A percentile compares a stretch with the other conserved stretches of the same genome.
phyloP scores from a whole-genome alignment of 2,797 vertebrate genomes.

The Sphenopsis melanotis region DNA sequence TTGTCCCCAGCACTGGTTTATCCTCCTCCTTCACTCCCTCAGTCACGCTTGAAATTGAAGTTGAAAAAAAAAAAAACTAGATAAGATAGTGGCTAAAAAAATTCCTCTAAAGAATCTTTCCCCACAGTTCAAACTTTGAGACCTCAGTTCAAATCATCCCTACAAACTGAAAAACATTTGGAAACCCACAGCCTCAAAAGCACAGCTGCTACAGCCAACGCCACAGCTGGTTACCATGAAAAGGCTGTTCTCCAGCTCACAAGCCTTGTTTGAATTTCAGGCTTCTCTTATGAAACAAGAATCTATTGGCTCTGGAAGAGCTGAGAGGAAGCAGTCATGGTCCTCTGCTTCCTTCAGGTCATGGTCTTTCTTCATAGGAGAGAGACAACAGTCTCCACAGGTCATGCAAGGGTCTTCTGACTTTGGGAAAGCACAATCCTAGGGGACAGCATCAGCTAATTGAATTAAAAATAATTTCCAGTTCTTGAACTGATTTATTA shows the following conservation, averaged over 20 bases:
- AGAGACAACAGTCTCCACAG: background rate
- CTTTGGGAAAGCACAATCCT: background rate
- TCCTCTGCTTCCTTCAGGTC: background rate
- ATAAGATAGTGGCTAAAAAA: background rate
- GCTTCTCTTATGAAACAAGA: background rate
- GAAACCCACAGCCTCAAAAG: background rate
- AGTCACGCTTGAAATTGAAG: background rate
- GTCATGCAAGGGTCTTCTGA: background rate
- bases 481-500: background rate
- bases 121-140: background rate
- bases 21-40: background rate
- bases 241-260: background rate
- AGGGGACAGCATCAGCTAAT: background rate
- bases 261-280: background rate
- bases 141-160: background rate
- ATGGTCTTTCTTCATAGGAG: background rate
- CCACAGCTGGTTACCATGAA: background rate
- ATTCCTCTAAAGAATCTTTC: background rate
- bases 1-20: background rate
- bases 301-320: background rate
- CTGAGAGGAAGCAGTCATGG: background rate
- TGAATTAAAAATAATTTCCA: background rate
- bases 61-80: background rate
- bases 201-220: background rate
- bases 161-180: background rate